These are phyloP conservation scores for Tribolium castaneum DNA, from an alignment of 1,140 invertebrate species.

Conservation along the genomic window DNA sequence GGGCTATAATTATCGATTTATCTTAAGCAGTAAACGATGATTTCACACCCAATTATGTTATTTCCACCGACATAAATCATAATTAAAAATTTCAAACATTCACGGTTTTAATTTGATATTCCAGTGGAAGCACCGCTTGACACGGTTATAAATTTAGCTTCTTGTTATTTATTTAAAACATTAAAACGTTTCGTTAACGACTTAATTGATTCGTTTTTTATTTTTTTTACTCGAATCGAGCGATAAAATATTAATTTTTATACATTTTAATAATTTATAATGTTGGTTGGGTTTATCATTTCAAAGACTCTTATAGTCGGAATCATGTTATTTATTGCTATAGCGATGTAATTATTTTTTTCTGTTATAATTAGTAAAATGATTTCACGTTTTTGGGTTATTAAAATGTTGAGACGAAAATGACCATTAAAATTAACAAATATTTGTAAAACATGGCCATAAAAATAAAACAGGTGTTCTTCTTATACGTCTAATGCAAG, in stretches of 20 bases:
- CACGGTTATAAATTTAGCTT: neutral
- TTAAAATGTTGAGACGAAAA: neutral
- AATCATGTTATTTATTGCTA: neutral
- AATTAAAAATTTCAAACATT: conserved; percentile 35
- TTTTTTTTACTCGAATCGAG: neutral
- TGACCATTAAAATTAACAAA: neutral
- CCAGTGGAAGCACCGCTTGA: neutral
- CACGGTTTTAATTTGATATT: neutral
- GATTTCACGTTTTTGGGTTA: neutral
- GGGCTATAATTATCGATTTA: conserved; percentile 49
- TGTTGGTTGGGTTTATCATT: no score
- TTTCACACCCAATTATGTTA: conserved; percentile 50
- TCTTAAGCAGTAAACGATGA: conserved; percentile 41
- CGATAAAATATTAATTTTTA: neutral
- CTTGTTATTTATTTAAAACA: neutral
- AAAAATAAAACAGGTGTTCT: neutral
- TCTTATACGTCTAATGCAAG: no score
- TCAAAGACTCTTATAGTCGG: neutral
- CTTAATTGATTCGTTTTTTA: neutral
- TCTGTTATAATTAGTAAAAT: neutral
- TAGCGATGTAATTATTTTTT: neutral
- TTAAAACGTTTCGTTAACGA: neutral
- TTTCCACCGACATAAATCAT: conserved; percentile 39
- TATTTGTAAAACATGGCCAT: neutral
- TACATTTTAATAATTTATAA: neutral